Evolutionary conservation across 2,113 vertebrate species (phyloP), one percentile per base, ranked within the genome.

Genomic region (Sclerurus mexicanus): DNA sequence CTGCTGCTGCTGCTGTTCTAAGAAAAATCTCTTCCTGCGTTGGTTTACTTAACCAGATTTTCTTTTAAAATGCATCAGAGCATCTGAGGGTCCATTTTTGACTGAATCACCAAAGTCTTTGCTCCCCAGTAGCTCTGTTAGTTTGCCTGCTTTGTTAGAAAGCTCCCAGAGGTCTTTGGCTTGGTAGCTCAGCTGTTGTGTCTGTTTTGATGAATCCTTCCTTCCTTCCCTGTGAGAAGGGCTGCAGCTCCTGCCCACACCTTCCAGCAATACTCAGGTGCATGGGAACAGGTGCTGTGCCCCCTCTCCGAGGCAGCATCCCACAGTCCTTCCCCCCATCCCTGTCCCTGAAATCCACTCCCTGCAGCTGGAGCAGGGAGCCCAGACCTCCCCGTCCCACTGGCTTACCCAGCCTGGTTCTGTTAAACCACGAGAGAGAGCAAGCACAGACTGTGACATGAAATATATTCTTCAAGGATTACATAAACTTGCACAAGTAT

Each of bases 221-320:
- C 3, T 66, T 47, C 40, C 47, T 47, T 66, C 21, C 50, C 31
- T 53, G 46, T 33, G 60, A 74, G 80, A 47, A 71, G 28, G n/a
- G 44, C 16, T 35, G 64, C 44, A n/a, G 3, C 47, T 89, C 39
- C 47, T 78, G 35, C 80, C 60, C 35, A 18, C 46, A 7, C 56
- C 55, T 69, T 66, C 37, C 68, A 71, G 53, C 24, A 37, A 18
- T 5, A 0, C 52, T 47, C 30, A 31, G 37, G 21, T 47, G 37
- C 25, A 11, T n/a, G 23, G 50, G 33, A 68, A 58, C 44, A 1
- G 0, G 50, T 1, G 53, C 79, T 21, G 58, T 27, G 12, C 35
- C 56, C 3, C 1, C 4, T 67, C 35, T 28, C 22, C 0, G 2
- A 28, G 69, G 74, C 87, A 69, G 49, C 40, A 9, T 2, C 8